Base-by-base conservation (phyloP, 1,140 invertebrate genomes). In the Antheraea mylitta region DNA sequence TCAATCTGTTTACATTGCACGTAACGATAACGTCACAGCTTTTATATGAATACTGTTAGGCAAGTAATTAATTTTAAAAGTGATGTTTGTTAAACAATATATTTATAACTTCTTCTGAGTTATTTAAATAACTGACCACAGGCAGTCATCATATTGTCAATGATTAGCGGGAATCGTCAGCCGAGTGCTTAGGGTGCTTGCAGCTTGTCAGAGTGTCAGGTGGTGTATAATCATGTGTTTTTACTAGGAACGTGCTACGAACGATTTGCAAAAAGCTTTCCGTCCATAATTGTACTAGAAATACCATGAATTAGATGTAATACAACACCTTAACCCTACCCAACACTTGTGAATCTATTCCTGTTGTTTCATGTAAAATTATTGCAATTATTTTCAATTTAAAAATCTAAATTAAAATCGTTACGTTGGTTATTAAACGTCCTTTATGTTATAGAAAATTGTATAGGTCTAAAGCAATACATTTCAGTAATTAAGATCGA, bases 401-500 rank as follows among this genome's bases (percentile, higher is more conserved):
- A 42, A 42, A 42, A 42, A 42, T 8, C 7, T 2, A 42, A 53
- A 53, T 6, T 10, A 53, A 13, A 16, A 6, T n/a, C 16, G 45
- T 53, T 53, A 53, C 45, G 45, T 53, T 53, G 45, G 13, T 5
- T 53, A 53, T 0, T 16, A 53, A 53, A 53, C 11, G 5, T 53
- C 45, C 11, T 53, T 53, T 13, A 16, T 53, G 13, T 13, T 53
- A 48, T 65, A 65, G 64, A 65, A 65, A 65, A 19, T 22, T 19
- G 38, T 48, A 48, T 42, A 65, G 38, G 64, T 65, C 64, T 11
- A 53, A 48, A 65, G 65, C 42, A 65, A 72, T 74, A 79, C 67
- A 71, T 74, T 79, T 69, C 70, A 74, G 76, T 77, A 82, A 80
- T 82, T 80, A 82, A 78, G 75, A 82, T 80, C 76, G 75, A 78